A percentile compares a stretch with the other conserved stretches of the same genome.
Evolutionary conservation across 2,888 invertebrate species (phyloP).

Genomic region (Pollenia amentaria): DNA sequence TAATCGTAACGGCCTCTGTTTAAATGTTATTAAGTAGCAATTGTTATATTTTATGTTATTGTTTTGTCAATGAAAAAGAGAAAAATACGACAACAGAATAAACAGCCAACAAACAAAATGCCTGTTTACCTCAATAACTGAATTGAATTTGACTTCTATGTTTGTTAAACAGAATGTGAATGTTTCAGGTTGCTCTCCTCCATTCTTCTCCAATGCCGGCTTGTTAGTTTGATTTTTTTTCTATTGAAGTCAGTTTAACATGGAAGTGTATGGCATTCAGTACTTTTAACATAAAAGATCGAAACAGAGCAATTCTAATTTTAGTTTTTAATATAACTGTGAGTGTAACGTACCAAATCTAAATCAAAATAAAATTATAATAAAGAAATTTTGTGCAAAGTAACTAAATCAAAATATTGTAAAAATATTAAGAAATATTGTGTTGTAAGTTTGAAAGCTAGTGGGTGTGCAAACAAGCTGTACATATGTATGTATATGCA

Average conservation of each 20-base stretch:
- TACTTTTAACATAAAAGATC: conserved; percentile 84
- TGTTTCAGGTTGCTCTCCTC: conserved; percentile 45
- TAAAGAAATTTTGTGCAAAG: conserved; percentile 26
- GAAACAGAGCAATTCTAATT: conserved; percentile 81
- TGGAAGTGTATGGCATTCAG: conserved; percentile 79
- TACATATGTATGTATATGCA: too few species aligned
- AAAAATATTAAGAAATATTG: conserved; percentile 22
- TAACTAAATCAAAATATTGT: conserved; percentile 19
- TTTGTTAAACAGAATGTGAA: conserved; percentile 22
- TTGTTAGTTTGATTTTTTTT: conserved; percentile 11
- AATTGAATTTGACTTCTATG: conserved; percentile 27
- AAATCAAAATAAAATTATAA: not conserved
- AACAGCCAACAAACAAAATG: not conserved
- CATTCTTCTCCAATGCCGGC: conserved; percentile 29
- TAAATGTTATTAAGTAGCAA: conserved; percentile 12
- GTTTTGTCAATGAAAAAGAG: conserved; percentile 17
- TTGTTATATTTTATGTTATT: conserved; percentile 24
- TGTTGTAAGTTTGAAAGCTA: conserved; percentile 34
- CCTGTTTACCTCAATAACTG: conserved; percentile 21
- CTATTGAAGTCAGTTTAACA: conserved; percentile 48
- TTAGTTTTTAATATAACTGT: conserved; percentile 82
- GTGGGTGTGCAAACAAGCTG: conserved; percentile 43
- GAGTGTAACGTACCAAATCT: conserved; percentile 50
- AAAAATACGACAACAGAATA: not conserved
- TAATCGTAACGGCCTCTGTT: too few species aligned